Conservation (phyloP, 2,797 vertebrate genomes). For the Cephalopachus bancanus region DNA sequence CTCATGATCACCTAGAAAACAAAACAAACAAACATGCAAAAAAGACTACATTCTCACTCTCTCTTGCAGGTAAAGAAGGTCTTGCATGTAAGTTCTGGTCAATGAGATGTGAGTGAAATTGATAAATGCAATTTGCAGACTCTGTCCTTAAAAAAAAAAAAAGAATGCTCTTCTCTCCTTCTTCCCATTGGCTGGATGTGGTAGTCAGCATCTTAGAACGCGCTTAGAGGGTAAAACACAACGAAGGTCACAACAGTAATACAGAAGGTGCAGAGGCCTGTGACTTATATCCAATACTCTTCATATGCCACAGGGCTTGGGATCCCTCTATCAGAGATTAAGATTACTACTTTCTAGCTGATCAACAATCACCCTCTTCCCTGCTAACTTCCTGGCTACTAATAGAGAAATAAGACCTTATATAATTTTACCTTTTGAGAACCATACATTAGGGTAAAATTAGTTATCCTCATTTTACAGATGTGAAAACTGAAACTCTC, state of each 20-base stretch:
- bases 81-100: neutral
- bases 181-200: neutral
- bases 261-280: neutral
- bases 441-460: neutral
- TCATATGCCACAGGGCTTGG: neutral
- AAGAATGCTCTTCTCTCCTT: neutral
- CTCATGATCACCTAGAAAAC: neutral
- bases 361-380: neutral
- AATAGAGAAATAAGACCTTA: neutral
- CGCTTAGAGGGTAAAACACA: neutral
- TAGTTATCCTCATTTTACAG: neutral
- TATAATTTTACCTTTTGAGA: neutral
- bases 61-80: neutral
- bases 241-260: neutral
- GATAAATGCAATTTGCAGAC: neutral
- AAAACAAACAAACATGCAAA: neutral
- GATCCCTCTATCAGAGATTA: neutral
- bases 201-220: neutral
- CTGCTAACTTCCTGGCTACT: neutral
- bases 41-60: neutral
- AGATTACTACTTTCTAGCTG: neutral
- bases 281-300: neutral
- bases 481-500: neutral
- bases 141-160: neutral
- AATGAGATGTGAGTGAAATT: neutral